Percentiles rank a stretch among this genome's conserved stretches.
Conservation (phyloP, 2,797 vertebrate genomes). For the Notolepis coatsorum region DNA sequence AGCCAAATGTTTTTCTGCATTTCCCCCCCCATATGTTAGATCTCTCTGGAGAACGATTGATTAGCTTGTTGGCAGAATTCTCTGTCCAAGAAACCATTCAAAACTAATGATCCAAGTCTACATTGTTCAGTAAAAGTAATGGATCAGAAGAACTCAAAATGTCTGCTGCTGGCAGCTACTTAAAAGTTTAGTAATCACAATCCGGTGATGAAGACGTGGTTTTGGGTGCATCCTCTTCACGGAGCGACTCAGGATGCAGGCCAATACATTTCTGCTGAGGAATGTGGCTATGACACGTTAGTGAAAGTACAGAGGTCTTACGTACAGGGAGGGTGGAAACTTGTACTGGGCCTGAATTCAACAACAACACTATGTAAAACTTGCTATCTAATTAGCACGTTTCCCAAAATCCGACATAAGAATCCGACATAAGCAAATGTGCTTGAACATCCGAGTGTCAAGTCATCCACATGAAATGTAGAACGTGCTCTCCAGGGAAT, state of each 20-base stretch:
- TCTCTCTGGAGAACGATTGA: too few species aligned
- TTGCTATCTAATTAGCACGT: background rate
- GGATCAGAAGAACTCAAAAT: too few species aligned
- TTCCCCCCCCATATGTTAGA: too few species aligned
- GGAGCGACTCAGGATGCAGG: background rate
- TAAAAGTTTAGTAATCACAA: too few species aligned
- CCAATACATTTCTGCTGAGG: background rate
- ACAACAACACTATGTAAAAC: conserved; percentile 1
- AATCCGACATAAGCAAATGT: background rate
- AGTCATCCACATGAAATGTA: background rate
- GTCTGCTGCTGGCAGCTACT: too few species aligned
- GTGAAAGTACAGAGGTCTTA: background rate
- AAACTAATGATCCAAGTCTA: too few species aligned
- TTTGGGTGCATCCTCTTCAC: too few species aligned
- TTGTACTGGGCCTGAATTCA: background rate
- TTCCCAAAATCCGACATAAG: background rate
- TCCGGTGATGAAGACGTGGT: too few species aligned
- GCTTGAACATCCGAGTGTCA: background rate
- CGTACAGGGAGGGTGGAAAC: background rate
- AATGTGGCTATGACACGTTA: background rate
- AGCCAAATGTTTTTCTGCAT: too few species aligned
- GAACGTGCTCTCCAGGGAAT: background rate
- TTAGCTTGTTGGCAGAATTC: too few species aligned
- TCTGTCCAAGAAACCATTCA: too few species aligned
- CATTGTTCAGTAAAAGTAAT: too few species aligned